A percentile compares a stretch with the other conserved stretches of the same genome.
Evolutionary conservation across 92 coral and sea anemone genomes (phyloP).

Genomic region (Parazoanthus swiftii): DNA sequence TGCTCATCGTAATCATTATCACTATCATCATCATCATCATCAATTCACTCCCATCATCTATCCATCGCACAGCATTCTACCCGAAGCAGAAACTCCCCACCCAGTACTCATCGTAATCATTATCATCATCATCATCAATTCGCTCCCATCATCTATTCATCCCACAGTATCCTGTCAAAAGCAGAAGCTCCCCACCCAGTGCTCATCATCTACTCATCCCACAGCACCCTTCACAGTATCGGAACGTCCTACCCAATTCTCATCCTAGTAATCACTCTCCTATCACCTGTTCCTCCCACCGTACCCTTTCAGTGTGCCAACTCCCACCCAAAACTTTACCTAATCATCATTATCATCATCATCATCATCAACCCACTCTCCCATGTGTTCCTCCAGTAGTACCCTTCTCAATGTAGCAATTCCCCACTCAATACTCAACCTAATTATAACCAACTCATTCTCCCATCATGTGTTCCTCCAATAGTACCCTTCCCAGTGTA

Average conservation of each 20-base stretch:
- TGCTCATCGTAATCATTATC: constrained; percentile 45
- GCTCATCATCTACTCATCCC: constrained; percentile 41
- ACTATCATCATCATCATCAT: not conserved
- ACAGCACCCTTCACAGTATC: constrained; percentile 85
- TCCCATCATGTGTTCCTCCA: too few species aligned
- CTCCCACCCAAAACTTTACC: constrained; percentile 76
- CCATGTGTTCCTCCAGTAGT: constrained; percentile 38
- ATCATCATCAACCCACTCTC: not conserved
- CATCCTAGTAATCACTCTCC: constrained; percentile 36
- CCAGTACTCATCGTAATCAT: constrained; percentile 70
- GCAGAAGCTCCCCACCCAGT: constrained; percentile 84
- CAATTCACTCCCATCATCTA: too few species aligned
- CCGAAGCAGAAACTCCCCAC: constrained; percentile 79
- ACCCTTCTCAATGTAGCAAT: constrained; percentile 88
- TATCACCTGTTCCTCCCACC: not conserved
- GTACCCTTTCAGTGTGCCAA: constrained; percentile 82
- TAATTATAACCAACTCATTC: constrained; percentile 10
- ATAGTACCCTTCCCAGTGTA: constrained; percentile 83
- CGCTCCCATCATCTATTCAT: not conserved
- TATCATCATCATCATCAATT: not conserved
- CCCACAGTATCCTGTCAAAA: constrained; percentile 81
- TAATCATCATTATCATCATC: not conserved
- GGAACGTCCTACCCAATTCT: constrained; percentile 86
- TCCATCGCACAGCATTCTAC: constrained; percentile 67
- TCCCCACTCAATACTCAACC: constrained; percentile 77